Base-by-base conservation (phyloP, 2,888 invertebrate genomes). In the Monopis laevigella region DNA sequence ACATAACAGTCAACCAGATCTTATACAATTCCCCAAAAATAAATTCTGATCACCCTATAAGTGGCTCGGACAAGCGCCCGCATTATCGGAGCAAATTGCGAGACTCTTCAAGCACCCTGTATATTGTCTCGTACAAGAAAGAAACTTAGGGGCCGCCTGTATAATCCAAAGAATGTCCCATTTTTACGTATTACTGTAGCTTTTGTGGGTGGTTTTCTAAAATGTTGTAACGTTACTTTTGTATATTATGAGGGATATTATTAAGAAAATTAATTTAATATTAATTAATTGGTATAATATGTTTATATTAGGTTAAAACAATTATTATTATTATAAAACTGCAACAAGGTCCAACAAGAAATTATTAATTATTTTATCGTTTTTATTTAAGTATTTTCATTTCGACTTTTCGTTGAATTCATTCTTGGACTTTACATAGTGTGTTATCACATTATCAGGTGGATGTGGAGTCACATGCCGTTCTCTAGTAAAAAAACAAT, bases 41-140 rank as follows among this genome's bases (percentile, higher is more conserved):
- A 68, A 68, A 71, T 71, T 65, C 58, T 52, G 52, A 55, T 58
- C 50, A 53, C 45, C 48, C 58, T 55, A 58, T 64, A 65, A 74
- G 72, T 72, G 63, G 57, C 45, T 47, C 51, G 59, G 58, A 62
- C 63, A 59, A 62, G 58, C 53, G 48, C 51, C 56, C 55, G 52
- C 62, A 58, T 67, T 74, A 72, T 73, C 65, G 67, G 65, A 54
- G 68, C 67, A 69, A 77, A 75, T 74, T 69, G 69, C 56, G 58
- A 59, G 58, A 56, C 52, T 55, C 56, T 36, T 36, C n/a, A 21
- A 36, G 36, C 21, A 36, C 36, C 19, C 36, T 36, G 36, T 36
- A 34, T 34, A 36, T 36, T 36, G 19, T 36, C 36, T 36, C 18
- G 13, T 36, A 36, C 36, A 36, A 21, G 14, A 14, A 12, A 13